Base-by-base conservation (phyloP, 2,797 vertebrate species). In the Sebastes alutus region DNA sequence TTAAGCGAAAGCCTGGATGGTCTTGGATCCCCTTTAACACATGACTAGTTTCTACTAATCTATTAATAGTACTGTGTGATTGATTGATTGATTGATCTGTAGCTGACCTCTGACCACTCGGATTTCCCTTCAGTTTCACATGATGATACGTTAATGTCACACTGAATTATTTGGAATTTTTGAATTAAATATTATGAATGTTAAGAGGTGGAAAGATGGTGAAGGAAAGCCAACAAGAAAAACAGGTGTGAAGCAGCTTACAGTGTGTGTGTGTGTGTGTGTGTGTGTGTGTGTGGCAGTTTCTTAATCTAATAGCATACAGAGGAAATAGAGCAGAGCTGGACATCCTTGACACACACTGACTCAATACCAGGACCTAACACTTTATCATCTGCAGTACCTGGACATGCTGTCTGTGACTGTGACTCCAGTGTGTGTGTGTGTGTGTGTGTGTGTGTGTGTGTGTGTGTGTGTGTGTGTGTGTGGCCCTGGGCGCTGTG, bases 271-370 rank as follows among this genome's bases (percentile, higher is more conserved):
- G 29, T 71, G 35, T 60, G 61, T 29, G 29, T 71, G 35, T 60
- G 61, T 27, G 66, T 70, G 76, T 64, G 71, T 71, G 65, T 66
- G 55, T 55, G 63, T 49, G 76, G 11, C 23, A 71, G 81, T 59
- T 77, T 85, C 82, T 83, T 87, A 89, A 90, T 89, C 77, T 88
- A 89, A 91, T 80, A 77, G 76, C 78, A 88, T 77, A 81, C 78
- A 90, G 85, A 87, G 83, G 88, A 91, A 88, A 91, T 80, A 85
- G 80, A 88, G 91, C 82, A 85, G 78, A 87, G 87, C 87, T 90
- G 85, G 83, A 90, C 88, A 92, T 90, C 92, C 90, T 91, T 89
- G 90, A 92, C 92, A 91, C 81, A 88, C 69, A 89, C 82, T 63
- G 87, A 91, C 89, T 91, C 85, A 90, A 89, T 87, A 90, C 87